Evolutionary conservation across 2,113 vertebrate species (phyloP), one percentile per base, ranked within the genome.

Genomic region (Meles meles): DNA sequence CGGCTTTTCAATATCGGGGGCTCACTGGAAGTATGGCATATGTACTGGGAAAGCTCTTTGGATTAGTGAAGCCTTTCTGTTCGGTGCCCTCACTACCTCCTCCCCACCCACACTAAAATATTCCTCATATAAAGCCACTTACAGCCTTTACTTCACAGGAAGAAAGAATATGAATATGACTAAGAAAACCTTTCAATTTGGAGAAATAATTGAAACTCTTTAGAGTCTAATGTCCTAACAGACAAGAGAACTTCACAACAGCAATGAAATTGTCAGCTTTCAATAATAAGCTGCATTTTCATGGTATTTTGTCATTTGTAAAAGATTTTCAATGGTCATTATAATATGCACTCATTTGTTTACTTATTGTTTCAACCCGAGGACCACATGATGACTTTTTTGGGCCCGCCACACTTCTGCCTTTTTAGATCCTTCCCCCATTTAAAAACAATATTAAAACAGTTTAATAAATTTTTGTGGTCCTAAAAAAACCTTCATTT

Each of bases 231-330:
- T 59, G 69, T 90, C 83, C 94, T 96, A 59, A 95, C 90, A 84
- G 77, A 80, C 79, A 90, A 77, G 69, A 85, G 59, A 94, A 93
- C 27, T 67, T 14, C 37, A 52, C n/a, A 52, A 61, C 21, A 89
- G 59, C 85, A 96, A 94, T 90, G 76, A 94, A 93, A 94, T 90
- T 76, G 84, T 96, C 95, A 92, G 74, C 59, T 96, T 94, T 97
- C 96, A 96, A 92, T 92, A 90, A 94, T 67, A 84, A 96, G 74
- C 61, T 87, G 76, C 20, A 81, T 61, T 96, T 93, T 81, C 61
- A 47, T 47, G 69, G 74, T 65, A 81, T 57, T 97, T 92, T 90
- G 72, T 96, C 92, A 96, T 15, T 81, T 74, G 79, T 69, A 89
- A 94, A 47, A 47, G 44, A 44, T 74, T 93, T 93, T 82, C 31